Conservation (phyloP, 2,113 vertebrate genomes). For the zebrafish (Danio rerio) region DNA sequence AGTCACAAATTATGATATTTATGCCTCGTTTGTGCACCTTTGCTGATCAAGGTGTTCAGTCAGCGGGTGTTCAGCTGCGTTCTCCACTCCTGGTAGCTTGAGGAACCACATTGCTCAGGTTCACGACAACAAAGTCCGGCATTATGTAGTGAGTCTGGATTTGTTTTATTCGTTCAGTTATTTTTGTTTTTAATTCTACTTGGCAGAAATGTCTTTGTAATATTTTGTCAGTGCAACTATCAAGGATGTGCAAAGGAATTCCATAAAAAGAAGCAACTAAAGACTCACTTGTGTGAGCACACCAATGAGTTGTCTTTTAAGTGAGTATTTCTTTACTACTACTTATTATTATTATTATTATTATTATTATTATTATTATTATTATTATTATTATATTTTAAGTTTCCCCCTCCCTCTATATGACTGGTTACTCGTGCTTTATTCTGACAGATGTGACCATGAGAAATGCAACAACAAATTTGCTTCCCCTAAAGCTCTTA, state of each 20-base stretch:
- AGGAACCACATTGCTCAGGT: slow-evolving; percentile 84
- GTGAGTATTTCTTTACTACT: too few species aligned
- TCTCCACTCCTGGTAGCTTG: slow-evolving; percentile 81
- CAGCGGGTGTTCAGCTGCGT: slow-evolving; percentile 81
- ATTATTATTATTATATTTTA: neutral
- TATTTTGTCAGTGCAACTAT: slow-evolving; percentile 79
- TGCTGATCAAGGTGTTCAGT: slow-evolving; percentile 76
- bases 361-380: neutral
- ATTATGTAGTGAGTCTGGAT: slow-evolving; percentile 77
- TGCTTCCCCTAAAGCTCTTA: slow-evolving; percentile 74
- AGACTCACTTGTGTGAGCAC: slow-evolving; percentile 83
- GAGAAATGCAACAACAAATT: slow-evolving; percentile 83
- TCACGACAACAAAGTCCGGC: slow-evolving; percentile 77
- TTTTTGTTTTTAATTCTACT: neutral
- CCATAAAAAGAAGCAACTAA: slow-evolving; percentile 88
- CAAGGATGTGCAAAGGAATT: slow-evolving; percentile 84
- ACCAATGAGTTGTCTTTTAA: slow-evolving; percentile 77
- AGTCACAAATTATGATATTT: neutral
- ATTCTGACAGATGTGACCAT: slow-evolving; percentile 77
- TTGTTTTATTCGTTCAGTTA: neutral
- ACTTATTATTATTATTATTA: neutral
- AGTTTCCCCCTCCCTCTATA: neutral
- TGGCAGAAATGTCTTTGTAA: neutral
- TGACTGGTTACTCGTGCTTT: neutral
- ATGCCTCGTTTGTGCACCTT: neutral